phyloP scores from a whole-genome alignment of 2,888 invertebrate genomes.

The Melipona beecheii region DNA sequence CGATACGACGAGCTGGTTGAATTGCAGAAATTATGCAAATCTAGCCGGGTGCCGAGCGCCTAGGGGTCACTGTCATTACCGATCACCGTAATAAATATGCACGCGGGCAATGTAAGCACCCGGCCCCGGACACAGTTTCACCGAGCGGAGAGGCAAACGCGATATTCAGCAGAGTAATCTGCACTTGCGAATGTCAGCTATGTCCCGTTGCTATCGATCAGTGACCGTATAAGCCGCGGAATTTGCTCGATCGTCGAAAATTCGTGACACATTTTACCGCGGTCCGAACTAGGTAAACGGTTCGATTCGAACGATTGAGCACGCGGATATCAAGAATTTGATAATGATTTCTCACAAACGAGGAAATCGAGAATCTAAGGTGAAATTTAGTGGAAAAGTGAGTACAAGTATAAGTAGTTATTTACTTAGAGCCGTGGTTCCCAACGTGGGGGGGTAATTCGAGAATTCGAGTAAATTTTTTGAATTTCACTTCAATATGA shows the following conservation, averaged over 20 bases:
- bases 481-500: too few species aligned
- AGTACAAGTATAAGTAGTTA: too few species aligned
- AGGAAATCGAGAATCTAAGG: fast-evolving
- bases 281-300: too few species aligned
- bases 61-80: slow-evolving; percentile 70
- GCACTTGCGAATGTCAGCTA: slow-evolving; percentile 60
- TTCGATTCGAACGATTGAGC: neutral
- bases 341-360: neutral
- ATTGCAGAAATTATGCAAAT: slow-evolving; percentile 60
- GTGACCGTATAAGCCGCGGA: neutral
- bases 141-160: slow-evolving; percentile 6
- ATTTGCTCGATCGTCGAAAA: slow-evolving; percentile 39
- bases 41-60: neutral
- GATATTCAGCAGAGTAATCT: slow-evolving; percentile 34
- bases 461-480: too few species aligned
- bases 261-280: slow-evolving; percentile 21
- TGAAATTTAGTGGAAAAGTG: too few species aligned
- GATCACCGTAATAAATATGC: slow-evolving; percentile 34
- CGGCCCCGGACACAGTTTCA: too few species aligned
- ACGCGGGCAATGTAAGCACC: too few species aligned
- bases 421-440: too few species aligned
- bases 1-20: slow-evolving; percentile 22
- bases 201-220: slow-evolving; percentile 53
- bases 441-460: too few species aligned
- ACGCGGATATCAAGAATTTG: neutral